A percentile compares a stretch with the other conserved stretches of the same genome.
Evolutionary conservation across 2,888 invertebrate genomes (phyloP).

Genomic region (Drosophila flavopinicola): DNA sequence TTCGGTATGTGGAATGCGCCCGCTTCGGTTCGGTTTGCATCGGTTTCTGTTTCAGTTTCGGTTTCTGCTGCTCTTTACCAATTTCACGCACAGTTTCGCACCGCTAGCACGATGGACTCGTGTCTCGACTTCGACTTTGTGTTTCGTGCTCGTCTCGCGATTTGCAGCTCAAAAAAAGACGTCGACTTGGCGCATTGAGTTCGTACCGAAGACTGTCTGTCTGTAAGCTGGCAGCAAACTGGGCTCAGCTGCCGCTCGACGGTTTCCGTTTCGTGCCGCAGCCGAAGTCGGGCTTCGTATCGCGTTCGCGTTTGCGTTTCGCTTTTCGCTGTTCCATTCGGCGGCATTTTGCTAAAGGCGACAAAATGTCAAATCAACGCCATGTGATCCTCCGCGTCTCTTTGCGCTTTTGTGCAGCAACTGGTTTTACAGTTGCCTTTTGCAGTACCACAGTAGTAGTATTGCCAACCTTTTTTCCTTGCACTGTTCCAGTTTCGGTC

Average conservation of each 20-base stretch:
- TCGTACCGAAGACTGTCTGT: conserved; percentile 70
- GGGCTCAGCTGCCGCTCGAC: conserved; percentile 13
- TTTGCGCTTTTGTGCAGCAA: conserved; percentile 25
- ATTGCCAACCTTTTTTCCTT: conserved; percentile 38
- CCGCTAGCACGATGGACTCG: conserved; percentile 23
- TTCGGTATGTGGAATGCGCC: conserved; percentile 43
- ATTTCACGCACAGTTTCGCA: conserved; percentile 73
- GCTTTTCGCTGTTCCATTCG: conserved; percentile 21
- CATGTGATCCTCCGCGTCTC: conserved; percentile 48
- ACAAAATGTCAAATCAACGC: conserved; percentile 73
- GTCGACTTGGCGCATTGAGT: conserved; percentile 58
- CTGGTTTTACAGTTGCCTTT: conserved; percentile 63
- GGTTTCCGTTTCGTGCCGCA: conserved; percentile 24
- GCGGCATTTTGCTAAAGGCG: conserved; percentile 54
- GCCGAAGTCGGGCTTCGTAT: conserved; percentile 9
- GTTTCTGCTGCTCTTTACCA: conserved; percentile 60
- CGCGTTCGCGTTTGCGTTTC: conserved; percentile 11
- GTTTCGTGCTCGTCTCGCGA: conserved; percentile 12
- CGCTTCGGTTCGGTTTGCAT: conserved; percentile 28
- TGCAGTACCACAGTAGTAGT: conserved; percentile 8
- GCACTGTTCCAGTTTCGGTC: conserved; percentile 43
- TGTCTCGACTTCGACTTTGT: conserved; percentile 21
- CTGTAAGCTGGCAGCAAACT: conserved; percentile 34
- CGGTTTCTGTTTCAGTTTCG: conserved; percentile 37
- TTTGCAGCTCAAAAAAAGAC: conserved; percentile 20